Evolutionary conservation across 1,140 invertebrate species (phyloP).

Genomic region (Drosophila saltans): DNA sequence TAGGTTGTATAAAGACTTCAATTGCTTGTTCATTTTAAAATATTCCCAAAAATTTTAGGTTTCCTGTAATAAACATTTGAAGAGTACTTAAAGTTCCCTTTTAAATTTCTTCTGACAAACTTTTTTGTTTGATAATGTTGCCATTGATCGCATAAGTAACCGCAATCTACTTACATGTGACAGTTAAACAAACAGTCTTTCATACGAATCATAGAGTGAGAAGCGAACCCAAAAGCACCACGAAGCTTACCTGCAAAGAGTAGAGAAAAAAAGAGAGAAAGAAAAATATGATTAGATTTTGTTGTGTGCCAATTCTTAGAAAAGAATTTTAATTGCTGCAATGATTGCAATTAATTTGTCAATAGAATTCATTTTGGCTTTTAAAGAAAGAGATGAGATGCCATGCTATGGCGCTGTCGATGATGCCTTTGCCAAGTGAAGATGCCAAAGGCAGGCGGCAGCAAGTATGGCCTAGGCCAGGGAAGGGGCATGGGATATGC

Average conservation of each 20-base stretch:
- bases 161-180: constrained; percentile 58
- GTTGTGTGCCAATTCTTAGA: constrained; percentile 30
- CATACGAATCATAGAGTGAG: not conserved
- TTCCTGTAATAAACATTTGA: no score
- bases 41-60: no score
- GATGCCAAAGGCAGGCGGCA: constrained; percentile 32
- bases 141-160: constrained; percentile 20
- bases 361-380: constrained; percentile 79
- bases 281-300: constrained; percentile 40
- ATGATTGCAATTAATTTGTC: constrained; percentile 80
- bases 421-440: constrained; percentile 15
- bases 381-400: constrained; percentile 53
- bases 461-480: not conserved
- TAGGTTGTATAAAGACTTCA: no score
- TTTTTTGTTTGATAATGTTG: not conserved
- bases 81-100: no score
- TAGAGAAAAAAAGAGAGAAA: constrained; percentile 23
- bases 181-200: constrained; percentile 49
- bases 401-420: no score
- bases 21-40: no score
- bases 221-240: constrained; percentile 12
- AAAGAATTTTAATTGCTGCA: constrained; percentile 76
- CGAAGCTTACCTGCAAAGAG: constrained; percentile 59
- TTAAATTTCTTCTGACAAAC: not conserved
- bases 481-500: not conserved